phyloP scores from a whole-genome alignment of 2,888 invertebrate genomes.

The Pachymerium ferrugineum region DNA sequence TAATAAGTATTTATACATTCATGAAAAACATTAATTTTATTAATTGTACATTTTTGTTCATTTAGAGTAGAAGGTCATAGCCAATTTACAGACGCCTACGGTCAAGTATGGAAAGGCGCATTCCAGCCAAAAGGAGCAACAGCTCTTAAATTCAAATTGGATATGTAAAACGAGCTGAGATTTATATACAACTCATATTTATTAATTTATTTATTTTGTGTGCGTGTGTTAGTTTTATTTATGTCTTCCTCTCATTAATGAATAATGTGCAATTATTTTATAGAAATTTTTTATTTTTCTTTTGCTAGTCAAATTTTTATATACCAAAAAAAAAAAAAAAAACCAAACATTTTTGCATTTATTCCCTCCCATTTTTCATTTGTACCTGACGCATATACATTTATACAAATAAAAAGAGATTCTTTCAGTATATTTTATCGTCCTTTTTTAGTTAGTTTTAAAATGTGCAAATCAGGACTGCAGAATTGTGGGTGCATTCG shows the following conservation, averaged over 20 bases:
- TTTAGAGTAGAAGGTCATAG: slow-evolving; percentile 27
- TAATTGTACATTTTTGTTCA: background rate
- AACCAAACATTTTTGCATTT: background rate
- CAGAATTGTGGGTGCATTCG: slow-evolving; percentile 59
- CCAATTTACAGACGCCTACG: slow-evolving; percentile 12
- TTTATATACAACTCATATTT: too few species aligned
- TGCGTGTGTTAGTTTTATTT: too few species aligned
- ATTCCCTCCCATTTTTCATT: too few species aligned
- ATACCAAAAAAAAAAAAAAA: background rate
- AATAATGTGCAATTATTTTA: too few species aligned
- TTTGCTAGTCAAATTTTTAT: background rate
- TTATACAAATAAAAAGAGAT: too few species aligned
- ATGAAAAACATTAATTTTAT: background rate
- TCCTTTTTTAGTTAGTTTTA: slow-evolving; percentile 39
- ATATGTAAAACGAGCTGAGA: background rate
- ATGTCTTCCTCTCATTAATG: too few species aligned
- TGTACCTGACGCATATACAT: too few species aligned
- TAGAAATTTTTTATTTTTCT: background rate
- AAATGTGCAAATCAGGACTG: slow-evolving; percentile 59
- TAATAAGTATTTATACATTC: slow-evolving; percentile 43
- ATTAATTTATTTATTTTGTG: background rate
- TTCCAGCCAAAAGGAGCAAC: slow-evolving; percentile 7
- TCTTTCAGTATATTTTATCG: too few species aligned
- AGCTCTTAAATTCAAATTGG: slow-evolving; percentile 28
- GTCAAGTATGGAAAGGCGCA: slow-evolving; percentile 25